Conservation (phyloP, 2,113 vertebrate species). For the Saccopteryx leptura region DNA sequence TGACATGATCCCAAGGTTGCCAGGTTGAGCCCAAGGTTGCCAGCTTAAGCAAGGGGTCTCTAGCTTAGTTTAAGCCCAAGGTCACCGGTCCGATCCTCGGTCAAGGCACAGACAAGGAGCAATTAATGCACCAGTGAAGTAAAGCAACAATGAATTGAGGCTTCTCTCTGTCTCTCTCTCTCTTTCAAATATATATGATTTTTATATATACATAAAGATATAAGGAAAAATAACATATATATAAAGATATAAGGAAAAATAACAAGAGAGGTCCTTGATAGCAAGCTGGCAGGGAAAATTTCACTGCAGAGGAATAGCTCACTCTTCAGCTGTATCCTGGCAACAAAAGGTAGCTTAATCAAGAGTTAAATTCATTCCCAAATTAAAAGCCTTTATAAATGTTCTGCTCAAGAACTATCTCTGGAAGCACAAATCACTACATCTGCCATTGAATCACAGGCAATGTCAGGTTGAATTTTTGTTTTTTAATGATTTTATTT, state of each 20-base stretch:
- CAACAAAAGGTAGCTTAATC: slow-evolving; percentile 49
- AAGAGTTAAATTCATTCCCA: slow-evolving; percentile 55
- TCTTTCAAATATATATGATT: too few species aligned
- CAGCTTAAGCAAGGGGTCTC: too few species aligned
- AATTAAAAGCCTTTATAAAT: slow-evolving; percentile 72
- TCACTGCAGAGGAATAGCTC: slow-evolving; percentile 40
- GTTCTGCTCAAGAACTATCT: slow-evolving; percentile 65
- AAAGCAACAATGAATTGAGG: too few species aligned
- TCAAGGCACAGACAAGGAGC: too few species aligned
- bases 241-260: slow-evolving; percentile 12
- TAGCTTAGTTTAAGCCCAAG: too few species aligned
- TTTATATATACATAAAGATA: too few species aligned
- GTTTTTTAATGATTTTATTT: slow-evolving; percentile 78
- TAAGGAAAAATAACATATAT: too few species aligned
- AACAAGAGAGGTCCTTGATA: neutral
- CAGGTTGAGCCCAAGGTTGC: too few species aligned
- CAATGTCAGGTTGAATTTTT: slow-evolving; percentile 78
- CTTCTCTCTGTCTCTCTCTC: too few species aligned
- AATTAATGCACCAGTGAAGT: too few species aligned
- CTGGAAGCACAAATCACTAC: slow-evolving; percentile 67
- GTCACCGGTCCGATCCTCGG: too few species aligned
- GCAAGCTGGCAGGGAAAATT: neutral
- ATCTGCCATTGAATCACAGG: slow-evolving; percentile 72
- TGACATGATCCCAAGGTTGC: too few species aligned
- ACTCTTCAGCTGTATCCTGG: slow-evolving; percentile 19